Evolutionary conservation across 2,113 vertebrate species (phyloP).

Genomic region (Stegostoma tigrinum): DNA sequence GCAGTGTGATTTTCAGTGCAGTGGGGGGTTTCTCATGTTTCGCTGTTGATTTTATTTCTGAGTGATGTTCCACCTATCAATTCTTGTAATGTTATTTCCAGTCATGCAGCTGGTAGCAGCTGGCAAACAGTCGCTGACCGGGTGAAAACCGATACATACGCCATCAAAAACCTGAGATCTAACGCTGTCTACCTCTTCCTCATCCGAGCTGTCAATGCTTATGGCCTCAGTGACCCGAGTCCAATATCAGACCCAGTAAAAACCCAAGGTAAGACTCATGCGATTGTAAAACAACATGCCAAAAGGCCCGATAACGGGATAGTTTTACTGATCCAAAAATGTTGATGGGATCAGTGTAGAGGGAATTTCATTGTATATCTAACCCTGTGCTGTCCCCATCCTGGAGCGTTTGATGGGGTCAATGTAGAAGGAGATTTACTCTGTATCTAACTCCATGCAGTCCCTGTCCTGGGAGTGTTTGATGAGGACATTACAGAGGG

Average conservation of each 20-base stretch:
- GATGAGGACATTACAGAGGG: neutral
- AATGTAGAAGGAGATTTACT: neutral
- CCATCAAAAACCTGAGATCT: constrained; percentile 83
- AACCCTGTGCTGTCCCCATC: neutral
- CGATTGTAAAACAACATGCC: neutral
- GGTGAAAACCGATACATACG: constrained; percentile 83
- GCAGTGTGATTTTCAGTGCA: neutral
- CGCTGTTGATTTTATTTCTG: neutral
- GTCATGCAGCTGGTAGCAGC: constrained; percentile 93
- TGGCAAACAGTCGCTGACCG: constrained; percentile 96
- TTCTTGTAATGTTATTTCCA: constrained; percentile 45
- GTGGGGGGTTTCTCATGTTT: neutral
- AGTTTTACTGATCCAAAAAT: no score
- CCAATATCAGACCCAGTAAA: constrained; percentile 94
- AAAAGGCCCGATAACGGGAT: no score
- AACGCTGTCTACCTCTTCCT: constrained; percentile 97
- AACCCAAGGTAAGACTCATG: constrained; percentile 75
- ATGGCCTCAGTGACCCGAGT: constrained; percentile 94
- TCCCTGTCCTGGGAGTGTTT: neutral
- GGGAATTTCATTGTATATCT: neutral
- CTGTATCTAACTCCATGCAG: neutral
- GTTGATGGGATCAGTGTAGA: neutral
- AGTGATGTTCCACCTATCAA: neutral
- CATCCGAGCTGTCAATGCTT: constrained; percentile 91
- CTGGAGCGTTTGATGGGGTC: neutral